phyloP scores from a whole-genome alignment of 1,140 invertebrate species.

The Brachionus manjavacas region DNA sequence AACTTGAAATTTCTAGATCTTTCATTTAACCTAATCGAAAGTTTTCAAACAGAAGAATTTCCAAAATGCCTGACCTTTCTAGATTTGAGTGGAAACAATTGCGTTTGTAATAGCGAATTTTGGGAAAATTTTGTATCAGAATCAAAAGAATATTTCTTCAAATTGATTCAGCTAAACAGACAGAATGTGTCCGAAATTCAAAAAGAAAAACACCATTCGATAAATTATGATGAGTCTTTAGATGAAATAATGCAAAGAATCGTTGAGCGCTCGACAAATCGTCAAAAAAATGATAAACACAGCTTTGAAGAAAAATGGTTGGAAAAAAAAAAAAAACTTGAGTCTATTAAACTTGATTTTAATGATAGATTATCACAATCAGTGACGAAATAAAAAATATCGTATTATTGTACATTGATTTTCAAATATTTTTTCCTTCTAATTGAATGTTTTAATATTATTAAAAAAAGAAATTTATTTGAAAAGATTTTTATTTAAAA shows the following conservation, averaged over 20 bases:
- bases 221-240: neutral
- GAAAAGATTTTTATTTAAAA: neutral
- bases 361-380: neutral
- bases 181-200: neutral
- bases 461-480: neutral
- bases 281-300: neutral
- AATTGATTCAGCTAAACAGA: constrained; percentile 13
- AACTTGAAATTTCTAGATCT: constrained; percentile 1
- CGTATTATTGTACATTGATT: neutral
- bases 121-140: neutral
- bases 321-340: constrained; percentile 6
- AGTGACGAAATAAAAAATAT: neutral
- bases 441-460: no score
- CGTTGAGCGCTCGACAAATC: neutral
- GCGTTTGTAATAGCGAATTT: neutral
- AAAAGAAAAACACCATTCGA: neutral
- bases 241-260: neutral
- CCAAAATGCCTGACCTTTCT: neutral
- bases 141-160: neutral
- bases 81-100: neutral
- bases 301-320: neutral
- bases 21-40: neutral
- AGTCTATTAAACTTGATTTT: neutral
- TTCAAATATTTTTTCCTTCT: no score
- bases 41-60: neutral